Evolutionary conservation across 2,113 vertebrate genomes (phyloP).

Genomic region (Electrona antarctica): DNA sequence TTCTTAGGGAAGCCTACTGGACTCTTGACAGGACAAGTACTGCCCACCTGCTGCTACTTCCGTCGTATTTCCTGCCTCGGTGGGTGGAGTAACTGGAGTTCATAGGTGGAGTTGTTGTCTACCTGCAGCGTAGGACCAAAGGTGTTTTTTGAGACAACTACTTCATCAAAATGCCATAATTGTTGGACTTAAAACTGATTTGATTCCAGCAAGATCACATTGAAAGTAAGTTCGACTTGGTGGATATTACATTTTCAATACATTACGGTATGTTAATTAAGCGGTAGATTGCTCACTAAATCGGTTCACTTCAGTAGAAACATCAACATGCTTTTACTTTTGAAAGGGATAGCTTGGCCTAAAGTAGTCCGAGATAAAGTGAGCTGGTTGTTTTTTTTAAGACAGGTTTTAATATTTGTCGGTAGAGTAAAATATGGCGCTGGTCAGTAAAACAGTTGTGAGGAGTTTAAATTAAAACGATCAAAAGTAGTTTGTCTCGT

Average conservation of each 20-base stretch:
- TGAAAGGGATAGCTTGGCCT: background rate
- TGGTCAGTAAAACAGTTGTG: no score
- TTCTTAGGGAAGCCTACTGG: no score
- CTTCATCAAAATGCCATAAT: conserved; percentile 9
- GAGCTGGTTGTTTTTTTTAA: no score
- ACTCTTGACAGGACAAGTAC: no score
- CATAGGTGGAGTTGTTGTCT: conserved; percentile 27
- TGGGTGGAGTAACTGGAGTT: no score
- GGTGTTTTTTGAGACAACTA: background rate
- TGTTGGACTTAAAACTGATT: background rate
- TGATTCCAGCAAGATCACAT: background rate
- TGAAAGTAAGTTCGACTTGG: conserved; percentile 36
- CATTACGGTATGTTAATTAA: background rate
- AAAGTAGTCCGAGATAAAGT: no score
- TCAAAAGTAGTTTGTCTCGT: conserved; percentile 22
- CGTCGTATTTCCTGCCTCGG: background rate
- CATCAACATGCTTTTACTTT: background rate
- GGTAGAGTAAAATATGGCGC: no score
- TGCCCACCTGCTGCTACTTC: conserved; percentile 13
- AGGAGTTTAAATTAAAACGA: background rate
- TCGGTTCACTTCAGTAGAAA: background rate
- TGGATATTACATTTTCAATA: background rate
- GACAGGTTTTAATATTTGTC: no score
- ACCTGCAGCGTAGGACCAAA: conserved; percentile 20
- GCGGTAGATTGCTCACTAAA: background rate